Evolutionary conservation across 2,888 invertebrate genomes (phyloP), one percentile per base, ranked within the genome.

Genomic region (Nomada fucata): DNA sequence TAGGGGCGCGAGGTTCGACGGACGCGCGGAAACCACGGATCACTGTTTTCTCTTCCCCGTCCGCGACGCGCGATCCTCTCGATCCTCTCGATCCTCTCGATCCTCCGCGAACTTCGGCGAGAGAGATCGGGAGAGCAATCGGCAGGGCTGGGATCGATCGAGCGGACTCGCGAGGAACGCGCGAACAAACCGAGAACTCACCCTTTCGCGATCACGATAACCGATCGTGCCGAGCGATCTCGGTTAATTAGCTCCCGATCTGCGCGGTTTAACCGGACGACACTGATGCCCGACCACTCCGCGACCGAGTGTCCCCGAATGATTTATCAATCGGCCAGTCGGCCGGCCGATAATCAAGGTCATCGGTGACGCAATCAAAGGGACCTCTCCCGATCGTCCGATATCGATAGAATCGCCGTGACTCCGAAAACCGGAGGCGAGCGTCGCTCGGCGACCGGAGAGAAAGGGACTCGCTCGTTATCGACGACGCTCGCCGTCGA

Each of bases 241-340:
- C 75, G 76, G 83, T 82, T 86, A 88, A 90, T 91, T 88, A 83
- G 88, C 85, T 88, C 88, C 88, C 87, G 89, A 91, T 89, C 87
- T 75, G 81, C 85, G 89, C 84, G 85, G 82, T 71, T 87, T 74
- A 76, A 79, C 55, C 29, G 20, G 73, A 77, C 68, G 88, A 87
- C 83, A 91, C 91, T 89, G 90, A 73, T 75, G 70, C 81, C 68
- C 47, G 63, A 82, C 84, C 82, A 84, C 88, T 89, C 85, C 73
- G 75, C 73, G 80, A 85, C 81, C 87, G 74, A 78, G 86, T 74
- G 82, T 65, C 86, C 83, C 85, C 80, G 89, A 88, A 71, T 90
- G 88, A 89, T 89, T 91, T 90, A 91, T 91, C 89, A 89, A 90
- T 86, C 88, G 86, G 84, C 84, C 82, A 71, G 73, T 83, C 42